Evolutionary conservation across 2,797 vertebrate species (phyloP), one percentile per base, ranked within the genome.

Genomic region (Apogon hyalosoma): DNA sequence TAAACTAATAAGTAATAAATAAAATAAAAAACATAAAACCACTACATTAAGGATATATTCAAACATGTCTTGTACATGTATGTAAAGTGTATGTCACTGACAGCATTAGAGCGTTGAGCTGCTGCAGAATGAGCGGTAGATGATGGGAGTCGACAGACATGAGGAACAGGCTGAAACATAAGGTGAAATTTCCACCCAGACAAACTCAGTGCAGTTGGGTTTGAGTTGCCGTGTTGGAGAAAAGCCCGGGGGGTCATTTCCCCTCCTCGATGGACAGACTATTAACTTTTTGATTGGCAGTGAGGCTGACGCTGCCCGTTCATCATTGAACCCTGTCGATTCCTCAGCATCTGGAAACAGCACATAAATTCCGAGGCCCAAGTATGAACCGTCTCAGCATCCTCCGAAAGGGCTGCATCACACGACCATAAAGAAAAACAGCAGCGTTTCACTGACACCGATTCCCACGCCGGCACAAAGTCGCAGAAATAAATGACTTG

Each of bases 221-320:
- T 86, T 81, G 77, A 87, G 85, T 64, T 81, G 80, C 60, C 41
- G 65, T 53, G 39, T 2, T 54, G 31, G 12, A 33, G 60, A 71
- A 78, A 92, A 92, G 87, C 90, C 90, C 90, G 87, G 75, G 85
- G 87, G 91, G 86, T 91, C 88, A 85, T 92, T 92, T 91, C 83
- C 82, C 86, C 82, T 89, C 69, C 78, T 77, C 77, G 83, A 88
- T 80, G 87, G 92, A 92, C 93, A 92, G 92, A 93, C 93, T 93
- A 93, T 93, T 93, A 93, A 92, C 92, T 92, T 92, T 93, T 94
- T 93, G 93, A 94, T 87, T 93, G 92, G 90, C 91, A 87, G 90
- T 79, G 63, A 63, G 77, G 92, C 90, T 94, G 92, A 94, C 85
- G 80, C 75, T 59, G 91, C 85, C 91, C 83, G 80, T 92, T 91